A percentile compares a stretch with the other conserved stretches of the same genome.
These are phyloP conservation scores for Metallyticus violacea DNA, from an alignment of 2,888 invertebrate species.

Conservation along the genomic window DNA sequence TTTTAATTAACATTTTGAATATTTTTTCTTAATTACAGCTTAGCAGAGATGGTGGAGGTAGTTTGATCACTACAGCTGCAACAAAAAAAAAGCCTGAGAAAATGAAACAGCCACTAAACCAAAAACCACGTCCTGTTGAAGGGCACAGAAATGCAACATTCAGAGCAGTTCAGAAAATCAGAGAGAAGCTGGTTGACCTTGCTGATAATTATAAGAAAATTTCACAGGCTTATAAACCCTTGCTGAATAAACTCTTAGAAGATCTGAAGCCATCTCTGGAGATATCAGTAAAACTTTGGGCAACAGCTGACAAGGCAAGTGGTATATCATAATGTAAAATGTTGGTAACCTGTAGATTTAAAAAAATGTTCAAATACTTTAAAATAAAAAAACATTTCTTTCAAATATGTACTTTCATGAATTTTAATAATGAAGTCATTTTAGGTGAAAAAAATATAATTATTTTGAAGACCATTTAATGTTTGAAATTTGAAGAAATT, in stretches of 20 bases:
- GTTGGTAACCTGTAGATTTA: no score
- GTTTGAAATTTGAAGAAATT: no score
- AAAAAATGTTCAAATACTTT: no score
- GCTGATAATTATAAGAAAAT: conserved; percentile 26
- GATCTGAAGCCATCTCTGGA: conserved; percentile 27
- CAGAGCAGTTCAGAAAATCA: conserved; percentile 25
- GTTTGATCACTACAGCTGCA: neutral
- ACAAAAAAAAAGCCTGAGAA: neutral
- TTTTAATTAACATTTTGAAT: no score
- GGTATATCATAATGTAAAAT: no score
- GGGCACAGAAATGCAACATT: conserved; percentile 30
- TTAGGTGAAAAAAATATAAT: no score
- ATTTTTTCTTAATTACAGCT: conserved; percentile 2
- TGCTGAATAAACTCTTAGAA: conserved; percentile 30
- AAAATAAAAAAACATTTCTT: no score
- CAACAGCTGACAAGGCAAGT: conserved; percentile 26
- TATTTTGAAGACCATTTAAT: no score
- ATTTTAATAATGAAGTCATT: no score
- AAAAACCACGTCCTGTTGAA: neutral
- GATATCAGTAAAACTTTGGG: conserved; percentile 29
- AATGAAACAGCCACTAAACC: neutral
- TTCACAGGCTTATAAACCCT: conserved; percentile 11
- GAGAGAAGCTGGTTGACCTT: conserved; percentile 20
- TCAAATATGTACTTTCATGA: no score
- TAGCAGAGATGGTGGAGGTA: neutral